phyloP scores from a whole-genome alignment of 2,888 invertebrate species.

The Ennomos fuscantarius region DNA sequence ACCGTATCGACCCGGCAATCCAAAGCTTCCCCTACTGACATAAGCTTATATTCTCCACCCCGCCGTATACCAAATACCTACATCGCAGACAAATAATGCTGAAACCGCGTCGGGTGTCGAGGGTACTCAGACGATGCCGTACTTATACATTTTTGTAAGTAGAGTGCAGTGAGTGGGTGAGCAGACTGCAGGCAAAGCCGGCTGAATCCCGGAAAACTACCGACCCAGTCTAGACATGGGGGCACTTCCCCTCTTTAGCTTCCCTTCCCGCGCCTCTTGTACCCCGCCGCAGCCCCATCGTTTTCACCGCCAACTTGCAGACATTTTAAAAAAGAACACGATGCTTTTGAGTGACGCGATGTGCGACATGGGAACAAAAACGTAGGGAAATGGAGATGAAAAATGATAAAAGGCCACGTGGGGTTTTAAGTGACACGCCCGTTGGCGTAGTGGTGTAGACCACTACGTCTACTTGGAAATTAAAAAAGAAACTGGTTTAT shows the following conservation, averaged over 20 bases:
- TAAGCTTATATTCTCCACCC: constrained; percentile 60
- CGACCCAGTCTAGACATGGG: constrained; percentile 86
- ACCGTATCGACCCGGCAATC: constrained; percentile 53
- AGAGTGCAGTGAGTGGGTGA: constrained; percentile 82
- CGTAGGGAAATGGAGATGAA: constrained; percentile 62
- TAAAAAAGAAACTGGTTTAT: constrained; percentile 19
- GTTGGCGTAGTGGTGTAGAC: constrained; percentile 7
- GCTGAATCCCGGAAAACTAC: constrained; percentile 85
- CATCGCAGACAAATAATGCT: constrained; percentile 66
- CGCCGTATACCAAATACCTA: constrained; percentile 44
- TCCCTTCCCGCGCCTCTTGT: constrained; percentile 48
- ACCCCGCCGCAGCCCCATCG: constrained; percentile 60
- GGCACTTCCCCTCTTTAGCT: constrained; percentile 73
- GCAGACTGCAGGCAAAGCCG: constrained; percentile 81
- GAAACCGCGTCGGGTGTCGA: constrained; percentile 73
- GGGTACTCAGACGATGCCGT: constrained; percentile 74
- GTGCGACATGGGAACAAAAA: constrained; percentile 68
- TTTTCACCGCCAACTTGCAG: constrained; percentile 79
- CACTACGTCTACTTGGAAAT: too few species aligned
- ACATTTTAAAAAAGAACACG: constrained; percentile 77
- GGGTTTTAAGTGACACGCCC: constrained; percentile 39
- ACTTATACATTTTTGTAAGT: constrained; percentile 57
- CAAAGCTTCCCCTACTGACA: constrained; percentile 63
- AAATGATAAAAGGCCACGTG: constrained; percentile 56
- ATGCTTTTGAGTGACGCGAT: constrained; percentile 72